Evolutionary conservation across 2,113 vertebrate species (phyloP), one percentile per base, ranked within the genome.

Genomic region (Melanerpes aurifrons): DNA sequence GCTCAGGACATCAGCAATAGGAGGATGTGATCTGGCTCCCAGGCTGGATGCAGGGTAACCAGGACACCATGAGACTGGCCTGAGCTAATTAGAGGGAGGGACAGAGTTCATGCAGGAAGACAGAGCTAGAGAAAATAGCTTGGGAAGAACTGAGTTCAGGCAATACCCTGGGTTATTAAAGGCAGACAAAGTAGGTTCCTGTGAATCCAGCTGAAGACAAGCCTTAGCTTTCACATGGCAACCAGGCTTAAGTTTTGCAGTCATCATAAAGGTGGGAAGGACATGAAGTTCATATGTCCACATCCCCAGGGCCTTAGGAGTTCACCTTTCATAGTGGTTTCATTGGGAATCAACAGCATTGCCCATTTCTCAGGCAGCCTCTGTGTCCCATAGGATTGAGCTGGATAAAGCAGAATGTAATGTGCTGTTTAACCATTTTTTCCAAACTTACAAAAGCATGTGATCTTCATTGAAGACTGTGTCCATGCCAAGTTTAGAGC

Each of bases 391-490:
- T 53, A 95, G 94, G 93, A 94, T 37, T 84, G 26, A 69, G 77
- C 74, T 96, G 93, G 86, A 95, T 86, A 77, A 90, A 81, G 56
- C 10, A 66, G 73, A 54, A 87, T 78, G 76, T 87, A 93, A 90
- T 75, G 62, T 72, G 79, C 82, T 87, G 79, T 75, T 92, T 89
- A 91, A 93, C 79, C 31, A 48, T 89, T 96, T 94, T 95, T 94
- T 93, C 87, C 91, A 91, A 94, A 68, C 57, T 82, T 71, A 43
- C 32, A 85, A 68, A 87, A 80, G 54, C 87, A 93, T 95, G 85
- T 94, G 94, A 93, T 93, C 89, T 91, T 95, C 89, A 94, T 83
- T 94, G 91, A 95, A 92, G 85, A 57, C 79, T 82, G 45, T 58
- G 25, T 50, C 61, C 72, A 78, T 66, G 89, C 93, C 92, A 92